Evolutionary conservation across 1,140 invertebrate genomes (phyloP), one percentile per base, ranked within the genome.

Genomic region (Scaptomyza hsui): DNA sequence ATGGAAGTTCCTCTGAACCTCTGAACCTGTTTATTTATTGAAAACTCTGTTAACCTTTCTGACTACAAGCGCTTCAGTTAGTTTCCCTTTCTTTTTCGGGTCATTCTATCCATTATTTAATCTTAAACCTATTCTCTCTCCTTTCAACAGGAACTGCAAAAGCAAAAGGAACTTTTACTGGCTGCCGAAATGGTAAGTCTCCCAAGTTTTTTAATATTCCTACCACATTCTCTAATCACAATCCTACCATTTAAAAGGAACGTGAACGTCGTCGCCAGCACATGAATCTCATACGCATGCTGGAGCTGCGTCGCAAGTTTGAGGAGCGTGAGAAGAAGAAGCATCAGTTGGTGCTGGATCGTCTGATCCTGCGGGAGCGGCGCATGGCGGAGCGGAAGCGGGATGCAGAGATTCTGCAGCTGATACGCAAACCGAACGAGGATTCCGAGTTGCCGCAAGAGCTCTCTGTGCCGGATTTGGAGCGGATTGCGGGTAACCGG

Each of bases 241-340:
- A 3, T 1, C n/a, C 0, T 56, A 15, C 72, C 42, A 12, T 64
- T 0, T n/a, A n/a, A 0, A 19, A 98, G 97, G 98, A 98, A 91
- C 93, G 97, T 49, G 98, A 99, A 91, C 93, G 98, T 89, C 93
- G 97, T 81, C 93, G 97, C 39, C 97, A 98, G 90, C 97, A 98
- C 90, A 96, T 97, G 92, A 93, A 96, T 1, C 92, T 98, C 35
- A 95, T 99, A 15, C 95, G 97, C 24, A 96, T 97, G 41, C 88
- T 98, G 53, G 97, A 98, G 85, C 94, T 94, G 51, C 94, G 97
- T 3, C 95, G 97, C 61, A 95, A 95, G 73, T 95, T 97, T 92
- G 97, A 98, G 91, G 97, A 98, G 78, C 94, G 96, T 5, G 97
- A 98, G 90, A 94, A 95, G 77, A 95, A 96, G 88, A 95, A 96